A percentile compares a stretch with the other conserved stretches of the same genome.
Conservation (phyloP, 2,113 vertebrate genomes). For the Emydocephalus ijimae region DNA sequence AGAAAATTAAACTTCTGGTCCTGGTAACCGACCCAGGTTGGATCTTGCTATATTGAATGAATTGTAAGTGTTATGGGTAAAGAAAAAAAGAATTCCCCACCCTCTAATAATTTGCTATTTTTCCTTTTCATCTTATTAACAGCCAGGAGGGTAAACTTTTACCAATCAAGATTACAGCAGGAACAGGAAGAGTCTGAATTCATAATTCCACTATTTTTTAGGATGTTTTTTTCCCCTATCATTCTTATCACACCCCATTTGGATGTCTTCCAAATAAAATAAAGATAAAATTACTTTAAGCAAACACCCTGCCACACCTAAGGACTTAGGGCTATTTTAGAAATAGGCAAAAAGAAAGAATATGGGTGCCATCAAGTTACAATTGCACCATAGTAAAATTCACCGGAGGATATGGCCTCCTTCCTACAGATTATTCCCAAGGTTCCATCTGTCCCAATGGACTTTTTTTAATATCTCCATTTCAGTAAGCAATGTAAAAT, state of each 20-base stretch:
- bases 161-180: not conserved
- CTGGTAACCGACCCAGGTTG: not conserved
- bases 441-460: not conserved
- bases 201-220: not conserved
- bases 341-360: not conserved
- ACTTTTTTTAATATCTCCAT: not conserved
- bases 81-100: not conserved
- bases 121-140: not conserved
- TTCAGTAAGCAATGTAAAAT: not conserved
- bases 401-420: not conserved
- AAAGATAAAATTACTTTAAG: not conserved
- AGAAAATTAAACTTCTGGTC: too few species aligned
- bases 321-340: not conserved
- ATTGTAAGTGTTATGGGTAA: not conserved
- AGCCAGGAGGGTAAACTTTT: not conserved
- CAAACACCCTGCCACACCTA: not conserved
- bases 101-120: not conserved
- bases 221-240: not conserved
- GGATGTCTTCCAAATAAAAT: not conserved
- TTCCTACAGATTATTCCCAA: not conserved
- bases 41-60: not conserved
- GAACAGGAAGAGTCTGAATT: not conserved
- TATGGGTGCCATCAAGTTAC: not conserved
- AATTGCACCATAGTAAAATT: not conserved
- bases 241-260: not conserved